Percentiles rank a stretch among this genome's conserved stretches.
phyloP scores from a whole-genome alignment of 2,113 vertebrate genomes.

The Misgurnus anguillicaudatus region DNA sequence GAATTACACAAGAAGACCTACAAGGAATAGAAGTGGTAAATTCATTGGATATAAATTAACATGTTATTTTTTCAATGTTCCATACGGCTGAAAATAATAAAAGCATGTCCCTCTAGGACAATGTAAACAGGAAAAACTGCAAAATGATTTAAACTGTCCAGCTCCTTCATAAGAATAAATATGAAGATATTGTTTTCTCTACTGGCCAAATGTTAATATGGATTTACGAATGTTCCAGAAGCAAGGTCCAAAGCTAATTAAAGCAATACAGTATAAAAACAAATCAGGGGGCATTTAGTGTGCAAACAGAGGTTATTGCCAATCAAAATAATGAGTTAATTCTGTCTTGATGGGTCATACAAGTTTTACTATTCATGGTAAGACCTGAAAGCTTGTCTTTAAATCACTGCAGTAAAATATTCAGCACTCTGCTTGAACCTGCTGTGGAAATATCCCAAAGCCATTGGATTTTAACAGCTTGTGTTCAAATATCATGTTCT shows the following conservation, averaged over 20 bases:
- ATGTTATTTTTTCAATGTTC: no score
- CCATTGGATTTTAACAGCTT: slow-evolving; percentile 1
- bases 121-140: slow-evolving; percentile 63
- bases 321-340: slow-evolving; percentile 71
- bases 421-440: neutral
- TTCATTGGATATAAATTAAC: neutral
- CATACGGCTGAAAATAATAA: slow-evolving; percentile 43
- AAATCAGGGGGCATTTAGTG: slow-evolving; percentile 50
- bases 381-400: neutral
- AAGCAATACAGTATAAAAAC: slow-evolving; percentile 71
- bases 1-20: no score
- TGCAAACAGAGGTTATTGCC: slow-evolving; percentile 60
- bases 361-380: slow-evolving; percentile 2
- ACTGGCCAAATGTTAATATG: slow-evolving; percentile 71
- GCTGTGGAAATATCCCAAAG: slow-evolving; percentile 8
- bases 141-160: slow-evolving; percentile 56
- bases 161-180: slow-evolving; percentile 52
- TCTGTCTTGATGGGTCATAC: slow-evolving; percentile 55
- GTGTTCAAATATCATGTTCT: neutral
- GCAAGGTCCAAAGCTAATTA: slow-evolving; percentile 74
- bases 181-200: slow-evolving; percentile 49
- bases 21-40: slow-evolving; percentile 2
- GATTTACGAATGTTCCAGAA: slow-evolving; percentile 69
- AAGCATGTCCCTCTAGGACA: slow-evolving; percentile 58
- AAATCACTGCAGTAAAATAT: slow-evolving; percentile 1